These are phyloP conservation scores for Exephanes ischioxanthus DNA, from an alignment of 2,888 invertebrate species.

Conservation along the genomic window DNA sequence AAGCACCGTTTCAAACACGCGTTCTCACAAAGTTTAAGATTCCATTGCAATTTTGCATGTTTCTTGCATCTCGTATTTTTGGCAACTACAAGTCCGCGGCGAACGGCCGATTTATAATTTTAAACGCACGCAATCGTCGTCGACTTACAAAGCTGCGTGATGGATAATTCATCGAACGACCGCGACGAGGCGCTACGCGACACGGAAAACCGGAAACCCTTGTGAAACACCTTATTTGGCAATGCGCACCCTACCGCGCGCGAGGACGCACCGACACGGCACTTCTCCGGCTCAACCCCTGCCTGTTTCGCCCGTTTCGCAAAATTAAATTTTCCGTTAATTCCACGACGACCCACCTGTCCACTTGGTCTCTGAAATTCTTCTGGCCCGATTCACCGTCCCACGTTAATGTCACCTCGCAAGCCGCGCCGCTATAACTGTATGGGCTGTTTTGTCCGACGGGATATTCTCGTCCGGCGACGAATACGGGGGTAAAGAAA, in stretches of 20 bases:
- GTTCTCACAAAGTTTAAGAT: constrained; percentile 65
- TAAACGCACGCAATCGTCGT: constrained; percentile 71
- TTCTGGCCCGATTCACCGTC: neutral
- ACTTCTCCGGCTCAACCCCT: constrained; percentile 17
- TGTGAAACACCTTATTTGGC: constrained; percentile 89
- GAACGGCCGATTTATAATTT: constrained; percentile 75
- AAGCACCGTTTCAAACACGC: constrained; percentile 44
- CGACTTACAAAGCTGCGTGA: constrained; percentile 67
- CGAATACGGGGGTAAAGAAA: neutral
- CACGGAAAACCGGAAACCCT: constrained; percentile 86
- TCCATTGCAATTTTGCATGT: constrained; percentile 71
- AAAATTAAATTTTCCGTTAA: constrained; percentile 15
- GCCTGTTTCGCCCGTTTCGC: constrained; percentile 18
- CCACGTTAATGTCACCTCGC: neutral
- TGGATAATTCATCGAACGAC: constrained; percentile 60
- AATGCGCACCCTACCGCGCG: constrained; percentile 85
- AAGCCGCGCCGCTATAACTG: neutral
- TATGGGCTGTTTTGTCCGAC: neutral
- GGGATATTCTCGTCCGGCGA: neutral
- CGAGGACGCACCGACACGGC: constrained; percentile 41
- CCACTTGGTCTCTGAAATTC: neutral
- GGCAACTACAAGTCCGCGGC: constrained; percentile 72
- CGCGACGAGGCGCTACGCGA: constrained; percentile 75
- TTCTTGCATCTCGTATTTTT: constrained; percentile 74
- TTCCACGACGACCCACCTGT: constrained; percentile 6